Conservation (phyloP, 2,888 invertebrate species). For the Trichogramma evanescens region DNA sequence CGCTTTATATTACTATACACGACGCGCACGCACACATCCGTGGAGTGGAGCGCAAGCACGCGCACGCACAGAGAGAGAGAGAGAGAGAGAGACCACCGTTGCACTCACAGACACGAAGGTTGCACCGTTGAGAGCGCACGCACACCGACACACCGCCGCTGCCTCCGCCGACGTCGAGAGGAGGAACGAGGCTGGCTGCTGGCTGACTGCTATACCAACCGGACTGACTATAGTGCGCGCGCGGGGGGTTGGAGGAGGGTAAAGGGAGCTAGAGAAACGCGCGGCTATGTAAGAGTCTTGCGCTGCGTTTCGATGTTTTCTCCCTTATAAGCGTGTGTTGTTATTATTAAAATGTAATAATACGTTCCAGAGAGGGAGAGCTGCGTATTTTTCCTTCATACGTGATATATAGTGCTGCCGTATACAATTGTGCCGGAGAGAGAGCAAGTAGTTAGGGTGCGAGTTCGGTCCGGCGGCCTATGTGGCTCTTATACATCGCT, state of each 20-base stretch:
- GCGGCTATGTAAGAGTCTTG: not conserved
- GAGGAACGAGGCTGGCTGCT: conserved; percentile 2
- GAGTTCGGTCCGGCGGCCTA: too few species aligned
- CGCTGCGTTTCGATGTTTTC: too few species aligned
- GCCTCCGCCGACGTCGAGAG: not conserved
- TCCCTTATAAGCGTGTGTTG: too few species aligned
- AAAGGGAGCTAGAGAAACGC: not conserved
- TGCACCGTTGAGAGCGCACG: not conserved
- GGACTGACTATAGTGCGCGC: not conserved
- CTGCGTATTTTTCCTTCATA: too few species aligned
- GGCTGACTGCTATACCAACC: not conserved
- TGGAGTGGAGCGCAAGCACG: not conserved
- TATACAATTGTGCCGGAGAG: too few species aligned
- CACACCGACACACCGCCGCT: conserved; percentile 3
- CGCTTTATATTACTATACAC: not conserved
- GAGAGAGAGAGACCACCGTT: too few species aligned
- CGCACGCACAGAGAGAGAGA: not conserved
- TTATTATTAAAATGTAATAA: too few species aligned
- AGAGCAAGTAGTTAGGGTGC: too few species aligned
- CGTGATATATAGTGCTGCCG: too few species aligned
- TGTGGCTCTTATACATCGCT: not conserved
- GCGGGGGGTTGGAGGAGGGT: not conserved
- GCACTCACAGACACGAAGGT: not conserved
- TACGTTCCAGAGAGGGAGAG: too few species aligned
- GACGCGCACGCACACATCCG: not conserved